These are phyloP conservation scores for Craniophora ligustri DNA, from an alignment of 2,888 invertebrate genomes.

Conservation along the genomic window DNA sequence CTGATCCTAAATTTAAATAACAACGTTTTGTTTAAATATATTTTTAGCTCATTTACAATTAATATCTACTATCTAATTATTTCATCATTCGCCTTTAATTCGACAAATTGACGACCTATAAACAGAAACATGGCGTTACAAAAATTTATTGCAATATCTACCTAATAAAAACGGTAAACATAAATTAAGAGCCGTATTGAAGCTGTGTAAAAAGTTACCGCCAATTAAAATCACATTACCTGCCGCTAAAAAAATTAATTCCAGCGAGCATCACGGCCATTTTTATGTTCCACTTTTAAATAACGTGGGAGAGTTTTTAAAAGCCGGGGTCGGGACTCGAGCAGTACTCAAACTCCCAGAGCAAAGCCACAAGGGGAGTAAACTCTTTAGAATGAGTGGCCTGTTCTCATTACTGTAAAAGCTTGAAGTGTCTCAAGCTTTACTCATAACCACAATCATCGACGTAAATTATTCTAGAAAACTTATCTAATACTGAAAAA, in stretches of 20 bases:
- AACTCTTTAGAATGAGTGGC: conserved; percentile 43
- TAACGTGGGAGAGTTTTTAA: conserved; percentile 5
- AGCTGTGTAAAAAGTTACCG: too few relatives aligned
- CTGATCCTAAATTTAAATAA: too few relatives aligned
- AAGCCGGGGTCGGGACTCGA: conserved; percentile 34
- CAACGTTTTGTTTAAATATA: too few relatives aligned
- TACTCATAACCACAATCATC: conserved; percentile 6
- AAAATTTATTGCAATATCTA: too few relatives aligned
- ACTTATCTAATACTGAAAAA: conserved; percentile 24
- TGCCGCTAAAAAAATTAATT: neutral
- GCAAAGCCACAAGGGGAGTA: conserved; percentile 37
- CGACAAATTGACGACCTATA: too few relatives aligned
- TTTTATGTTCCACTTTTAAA: conserved; percentile 7
- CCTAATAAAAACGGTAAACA: too few relatives aligned
- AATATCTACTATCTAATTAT: too few relatives aligned
- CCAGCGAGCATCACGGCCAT: neutral
- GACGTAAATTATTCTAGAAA: conserved; percentile 4
- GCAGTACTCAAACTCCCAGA: conserved; percentile 9
- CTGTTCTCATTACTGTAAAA: conserved; percentile 53
- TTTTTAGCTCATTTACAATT: too few relatives aligned
- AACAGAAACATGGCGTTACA: too few relatives aligned
- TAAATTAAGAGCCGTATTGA: too few relatives aligned
- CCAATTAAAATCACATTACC: too few relatives aligned
- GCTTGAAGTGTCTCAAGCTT: conserved; percentile 31
- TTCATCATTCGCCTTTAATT: too few relatives aligned